Evolutionary conservation across 2,113 vertebrate species (phyloP), one percentile per base, ranked within the genome.

Genomic region (Heterochromis multidens): DNA sequence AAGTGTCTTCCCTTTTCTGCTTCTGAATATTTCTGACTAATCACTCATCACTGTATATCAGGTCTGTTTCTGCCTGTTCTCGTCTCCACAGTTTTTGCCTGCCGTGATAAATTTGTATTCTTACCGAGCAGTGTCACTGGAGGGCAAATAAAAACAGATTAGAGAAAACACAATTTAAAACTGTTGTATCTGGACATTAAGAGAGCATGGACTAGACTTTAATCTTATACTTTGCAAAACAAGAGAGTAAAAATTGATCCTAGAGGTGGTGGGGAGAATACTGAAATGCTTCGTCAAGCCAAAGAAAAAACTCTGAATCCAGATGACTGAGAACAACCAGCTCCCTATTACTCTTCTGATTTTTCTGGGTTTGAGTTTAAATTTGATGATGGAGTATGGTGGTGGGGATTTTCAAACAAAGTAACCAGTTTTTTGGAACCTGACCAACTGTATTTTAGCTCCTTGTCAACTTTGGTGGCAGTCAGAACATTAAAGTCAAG

Each of bases 171-270:
- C 35, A 43, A 80, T 79, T 70, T 83, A 78, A 70, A 76, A 65
- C 40, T 12, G 82, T 46, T 82, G 54, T 27, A 65, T 86, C 67
- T 72, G 80, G 40, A 77, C 83, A 85, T 86, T 27, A 65, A 62
- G n/a, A 63, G 31, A 85, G 35, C 57, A 54, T 5, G 19, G 31
- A 1, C 17, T 3, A 62, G 46, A 27, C 82, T 87, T 79, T 86
- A 83, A 89, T 87, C 57, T 67, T 35, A 57, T 17, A 58, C 27
- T 63, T 79, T 82, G 58, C 62, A 82, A 74, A 85, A 87, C 84
- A 77, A 77, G 40, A 81, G 58, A 58, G 82, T 58, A 49, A 70
- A 80, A 70, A 86, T 77, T 58, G 29, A 86, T 78, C 46, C 21
- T 17, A 9, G 31, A 60, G 4, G 62, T 6, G 8, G 61, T 27